phyloP scores from a whole-genome alignment of 2,113 vertebrate species.

The Sinosuthora webbiana region DNA sequence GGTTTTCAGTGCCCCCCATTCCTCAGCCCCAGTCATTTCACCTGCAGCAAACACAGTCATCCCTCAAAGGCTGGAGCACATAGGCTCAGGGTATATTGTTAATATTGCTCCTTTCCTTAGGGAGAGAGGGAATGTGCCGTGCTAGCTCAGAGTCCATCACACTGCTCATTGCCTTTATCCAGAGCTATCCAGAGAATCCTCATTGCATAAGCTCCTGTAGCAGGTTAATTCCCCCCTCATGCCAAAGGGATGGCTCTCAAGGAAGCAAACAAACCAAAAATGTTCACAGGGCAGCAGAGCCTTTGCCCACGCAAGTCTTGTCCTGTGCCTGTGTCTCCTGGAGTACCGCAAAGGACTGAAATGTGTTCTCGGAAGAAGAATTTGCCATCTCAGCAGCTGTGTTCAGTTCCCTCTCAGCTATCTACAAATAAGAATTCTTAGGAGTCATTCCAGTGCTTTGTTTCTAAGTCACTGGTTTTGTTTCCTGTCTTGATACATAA shows the following conservation, averaged over 20 bases:
- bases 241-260: not conserved
- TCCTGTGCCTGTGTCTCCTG: not conserved
- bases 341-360: not conserved
- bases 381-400: not conserved
- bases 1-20: not conserved
- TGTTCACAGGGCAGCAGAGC: not conserved
- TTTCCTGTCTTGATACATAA: not conserved
- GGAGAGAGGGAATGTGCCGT: not conserved
- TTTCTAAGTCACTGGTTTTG: not conserved
- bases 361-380: not conserved
- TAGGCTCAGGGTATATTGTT: not conserved
- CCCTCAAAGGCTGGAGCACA: not conserved
- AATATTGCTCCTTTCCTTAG: not conserved
- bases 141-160: not conserved
- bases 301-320: not conserved
- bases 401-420: not conserved
- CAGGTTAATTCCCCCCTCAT: not conserved
- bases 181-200: not conserved
- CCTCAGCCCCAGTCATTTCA: conserved; percentile 19
- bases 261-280: not conserved
- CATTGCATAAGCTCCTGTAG: not conserved
- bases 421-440: not conserved
- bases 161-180: not conserved
- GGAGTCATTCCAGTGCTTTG: not conserved
- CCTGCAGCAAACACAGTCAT: not conserved